Evolutionary conservation across 2,888 invertebrate species (phyloP), one percentile per base, ranked within the genome.

Genomic region (Phortica magna): DNA sequence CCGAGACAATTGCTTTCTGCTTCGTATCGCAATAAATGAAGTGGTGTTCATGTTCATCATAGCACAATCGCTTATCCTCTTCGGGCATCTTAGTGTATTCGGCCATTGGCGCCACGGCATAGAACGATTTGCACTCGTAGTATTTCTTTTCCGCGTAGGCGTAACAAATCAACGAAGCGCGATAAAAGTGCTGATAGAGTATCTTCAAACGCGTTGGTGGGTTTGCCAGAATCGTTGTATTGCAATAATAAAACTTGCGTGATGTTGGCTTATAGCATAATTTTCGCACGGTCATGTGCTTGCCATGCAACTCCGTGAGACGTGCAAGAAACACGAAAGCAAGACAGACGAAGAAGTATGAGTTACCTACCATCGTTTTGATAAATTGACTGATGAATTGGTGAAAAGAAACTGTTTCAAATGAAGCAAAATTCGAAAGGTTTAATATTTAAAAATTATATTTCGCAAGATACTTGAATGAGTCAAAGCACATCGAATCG

Each of bases 21-120:
- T 53, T 53, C n/a, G 53, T 53, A 53, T 53, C 53, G 6, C 53
- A 53, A 53, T 53, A 53, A n/a, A 53, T 53, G n/a, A 53, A 53
- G 12, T 12, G 12, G 53, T n/a, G 53, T 0, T 53, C 14, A 12
- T 3, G 12, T 53, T 53, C 53, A 53, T 53, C 12, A 5, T 14
- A 53, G n/a, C 53, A 53, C 53, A 53, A 53, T 53, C n/a, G 14
- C 12, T 53, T 12, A 53, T 53, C 53, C 12, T n/a, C 14, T 3
- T n/a, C 14, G 14, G 53, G 53, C 53, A 53, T 14, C 12, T 53
- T 53, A 4, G 1, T 0, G 2, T 53, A n/a, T 53, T 53, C 53
- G n/a, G 12, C 53, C 12, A 53, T 4, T 14, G 12, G n/a, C 12
- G 53, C 5, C 2, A 53, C 14, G 6, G 12, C 14, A 53, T 53